Percentiles rank a stretch among this genome's conserved stretches.
These are phyloP conservation scores for Polyergus mexicanus DNA, from an alignment of 1,140 invertebrate genomes.

Conservation along the genomic window DNA sequence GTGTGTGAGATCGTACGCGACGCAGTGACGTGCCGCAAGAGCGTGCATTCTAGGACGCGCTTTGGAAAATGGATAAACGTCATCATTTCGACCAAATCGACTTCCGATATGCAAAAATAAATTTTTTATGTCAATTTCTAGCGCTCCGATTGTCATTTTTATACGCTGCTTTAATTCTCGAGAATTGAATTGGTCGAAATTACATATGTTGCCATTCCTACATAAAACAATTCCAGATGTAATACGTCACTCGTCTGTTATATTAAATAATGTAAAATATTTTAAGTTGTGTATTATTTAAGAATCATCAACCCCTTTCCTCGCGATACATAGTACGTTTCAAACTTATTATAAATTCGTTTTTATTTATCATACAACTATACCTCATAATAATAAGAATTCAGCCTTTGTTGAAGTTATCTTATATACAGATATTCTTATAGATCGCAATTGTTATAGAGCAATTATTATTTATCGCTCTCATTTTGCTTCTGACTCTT, in stretches of 20 bases:
- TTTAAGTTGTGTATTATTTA: neutral
- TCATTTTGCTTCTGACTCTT: conserved; percentile 64
- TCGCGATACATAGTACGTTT: neutral
- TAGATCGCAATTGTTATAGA: neutral
- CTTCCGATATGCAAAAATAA: neutral
- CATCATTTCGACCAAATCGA: neutral
- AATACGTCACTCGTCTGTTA: no score
- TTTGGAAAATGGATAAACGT: neutral
- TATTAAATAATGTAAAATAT: neutral
- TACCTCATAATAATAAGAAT: neutral
- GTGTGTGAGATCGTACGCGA: conserved; percentile 69
- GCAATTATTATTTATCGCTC: neutral
- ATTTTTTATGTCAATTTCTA: neutral
- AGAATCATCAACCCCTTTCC: neutral
- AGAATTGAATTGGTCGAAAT: neutral
- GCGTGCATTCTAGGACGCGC: neutral
- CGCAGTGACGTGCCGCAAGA: conserved; percentile 29
- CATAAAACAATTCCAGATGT: neutral
- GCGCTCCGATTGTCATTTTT: neutral
- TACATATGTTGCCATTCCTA: neutral
- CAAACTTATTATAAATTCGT: neutral
- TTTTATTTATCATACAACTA: neutral
- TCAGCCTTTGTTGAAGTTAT: neutral
- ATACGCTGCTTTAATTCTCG: neutral
- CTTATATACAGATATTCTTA: neutral